Evolutionary conservation across 2,113 vertebrate species (phyloP), one percentile per base, ranked within the genome.

Genomic region (Thymallus thymallus): DNA sequence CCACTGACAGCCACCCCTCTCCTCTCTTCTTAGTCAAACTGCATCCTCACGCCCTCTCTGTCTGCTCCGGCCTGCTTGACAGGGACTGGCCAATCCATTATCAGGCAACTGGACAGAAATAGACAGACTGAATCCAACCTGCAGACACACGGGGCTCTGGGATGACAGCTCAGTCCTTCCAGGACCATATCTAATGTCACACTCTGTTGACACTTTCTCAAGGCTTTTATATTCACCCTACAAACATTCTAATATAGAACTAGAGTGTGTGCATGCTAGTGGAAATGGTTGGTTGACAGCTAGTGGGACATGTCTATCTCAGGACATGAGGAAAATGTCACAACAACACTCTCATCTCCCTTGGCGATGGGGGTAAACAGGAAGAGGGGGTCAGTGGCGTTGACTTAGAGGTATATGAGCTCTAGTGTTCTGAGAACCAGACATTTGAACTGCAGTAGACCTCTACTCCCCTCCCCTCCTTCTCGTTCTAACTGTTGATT

Each of bases 161-260:
- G n/a, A 76, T 91, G 90, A 90, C 90, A 91, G 90, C 84, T 89
- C 84, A 0, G 61, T 62, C 76, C 88, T 84, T 82, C 24, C 81
- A 82, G 86, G 84, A 85, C 83, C 80, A 84, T 82, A 80, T 86
- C 83, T 85, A 82, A 85, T 89, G 87, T 84, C 87, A 89, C 85
- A 84, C 75, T 61, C 81, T 83, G 82, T 87, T 84, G 88, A 86
- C 87, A 89, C 84, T 69, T 72, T 23, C 76, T 76, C 73, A 71
- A 32, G 78, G 9, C 71, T 68, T 64, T 30, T 29, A 13, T 64
- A 29, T 20, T 64, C 29, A 26, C 62, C 13, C 7, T 29, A 29
- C 29, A n/a, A 7, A n/a, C 6, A 60, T 10, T 22, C 6, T 60
- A 60, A 6, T 22, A 22, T 23, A 60, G 18, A 55, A 20, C 62